Conservation (phyloP, 2,113 vertebrate species). For the Caloenas nicobarica region DNA sequence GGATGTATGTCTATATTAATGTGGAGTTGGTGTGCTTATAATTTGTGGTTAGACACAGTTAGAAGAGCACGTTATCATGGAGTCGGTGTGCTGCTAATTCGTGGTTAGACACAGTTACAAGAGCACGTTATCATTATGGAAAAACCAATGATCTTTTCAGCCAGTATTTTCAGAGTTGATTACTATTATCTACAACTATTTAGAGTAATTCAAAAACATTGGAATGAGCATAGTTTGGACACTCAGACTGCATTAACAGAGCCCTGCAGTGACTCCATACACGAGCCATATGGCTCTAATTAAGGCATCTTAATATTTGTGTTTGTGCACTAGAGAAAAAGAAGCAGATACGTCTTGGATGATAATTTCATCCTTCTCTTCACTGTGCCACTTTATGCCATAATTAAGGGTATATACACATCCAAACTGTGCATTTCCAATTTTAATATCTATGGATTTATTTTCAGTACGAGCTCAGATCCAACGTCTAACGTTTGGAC, state of each 20-base stretch:
- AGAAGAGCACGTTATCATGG: background rate
- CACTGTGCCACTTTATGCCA: background rate
- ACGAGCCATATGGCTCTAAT: slow-evolving; percentile 35
- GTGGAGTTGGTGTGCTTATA: background rate
- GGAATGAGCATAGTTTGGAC: slow-evolving; percentile 4
- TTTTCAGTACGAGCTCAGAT: background rate
- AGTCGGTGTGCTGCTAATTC: background rate
- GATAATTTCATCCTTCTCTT: slow-evolving; percentile 12
- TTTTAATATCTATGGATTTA: background rate
- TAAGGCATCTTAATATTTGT: slow-evolving; percentile 20
- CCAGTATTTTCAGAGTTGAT: background rate
- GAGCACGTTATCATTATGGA: background rate
- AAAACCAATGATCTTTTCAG: background rate
- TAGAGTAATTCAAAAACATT: background rate
- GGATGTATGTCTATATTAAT: background rate
- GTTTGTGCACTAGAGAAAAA: slow-evolving; percentile 10
- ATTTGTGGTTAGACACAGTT: background rate
- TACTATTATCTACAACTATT: background rate
- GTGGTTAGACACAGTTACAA: background rate
- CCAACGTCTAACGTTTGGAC: background rate
- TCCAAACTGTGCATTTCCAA: background rate
- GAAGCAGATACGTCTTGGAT: background rate
- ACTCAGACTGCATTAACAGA: background rate
- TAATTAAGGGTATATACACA: slow-evolving; percentile 3
- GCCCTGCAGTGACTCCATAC: slow-evolving; percentile 11